These are phyloP conservation scores for Cricetomys ansorgei DNA, from an alignment of 2,113 vertebrate genomes.

Conservation along the genomic window DNA sequence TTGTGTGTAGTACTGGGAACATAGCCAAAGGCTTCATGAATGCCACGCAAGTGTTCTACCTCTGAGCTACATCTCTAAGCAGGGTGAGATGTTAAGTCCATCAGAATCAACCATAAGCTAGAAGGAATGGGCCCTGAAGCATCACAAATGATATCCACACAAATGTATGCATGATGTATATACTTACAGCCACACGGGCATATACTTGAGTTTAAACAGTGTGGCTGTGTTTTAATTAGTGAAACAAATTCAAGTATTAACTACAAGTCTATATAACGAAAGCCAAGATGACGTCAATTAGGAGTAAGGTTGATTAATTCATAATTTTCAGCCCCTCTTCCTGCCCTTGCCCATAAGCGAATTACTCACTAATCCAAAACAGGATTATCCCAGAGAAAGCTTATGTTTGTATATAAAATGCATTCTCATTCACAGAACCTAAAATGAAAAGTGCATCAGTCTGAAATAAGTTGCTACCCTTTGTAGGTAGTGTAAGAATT, in stretches of 20 bases:
- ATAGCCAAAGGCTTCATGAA: not conserved
- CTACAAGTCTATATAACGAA: not conserved
- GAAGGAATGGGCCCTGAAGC: not conserved
- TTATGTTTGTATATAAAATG: conserved; percentile 32
- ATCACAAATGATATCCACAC: conserved; percentile 1
- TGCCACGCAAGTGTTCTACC: not conserved
- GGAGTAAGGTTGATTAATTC: conserved; percentile 21
- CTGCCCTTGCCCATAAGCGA: not conserved
- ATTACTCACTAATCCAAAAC: conserved; percentile 41
- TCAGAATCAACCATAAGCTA: not conserved
- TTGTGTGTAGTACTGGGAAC: not conserved
- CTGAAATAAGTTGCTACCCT: conserved; percentile 66
- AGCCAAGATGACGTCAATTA: not conserved
- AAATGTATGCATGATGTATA: not conserved
- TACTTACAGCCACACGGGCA: not conserved
- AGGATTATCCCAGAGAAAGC: conserved; percentile 35
- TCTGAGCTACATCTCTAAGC: not conserved
- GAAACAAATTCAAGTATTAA: conserved; percentile 2
- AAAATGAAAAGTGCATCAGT: conserved; percentile 66
- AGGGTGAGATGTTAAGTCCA: conserved; percentile 17
- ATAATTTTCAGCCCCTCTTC: not conserved
- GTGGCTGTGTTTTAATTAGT: conserved; percentile 1
- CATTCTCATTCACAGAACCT: conserved; percentile 48
- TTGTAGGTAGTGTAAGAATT: conserved; percentile 68
- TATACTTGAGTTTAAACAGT: not conserved